phyloP scores from a whole-genome alignment of 2,113 vertebrate genomes.

The Poecile atricapillus region DNA sequence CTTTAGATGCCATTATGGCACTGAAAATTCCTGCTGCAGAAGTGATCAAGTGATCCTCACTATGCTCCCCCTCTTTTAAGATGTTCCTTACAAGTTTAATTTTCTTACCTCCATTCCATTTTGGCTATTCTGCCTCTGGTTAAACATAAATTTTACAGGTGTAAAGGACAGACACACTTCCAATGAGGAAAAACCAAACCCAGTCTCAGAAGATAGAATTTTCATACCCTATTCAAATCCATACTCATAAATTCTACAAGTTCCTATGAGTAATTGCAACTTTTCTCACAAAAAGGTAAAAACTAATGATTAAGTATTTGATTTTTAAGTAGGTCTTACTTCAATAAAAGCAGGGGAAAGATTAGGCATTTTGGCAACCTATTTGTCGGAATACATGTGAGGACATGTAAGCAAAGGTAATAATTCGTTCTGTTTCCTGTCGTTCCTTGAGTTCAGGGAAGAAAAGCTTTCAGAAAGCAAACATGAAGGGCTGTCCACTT shows the following conservation, averaged over 20 bases:
- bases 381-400: neutral
- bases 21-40: neutral
- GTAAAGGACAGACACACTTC: neutral
- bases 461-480: neutral
- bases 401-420: neutral
- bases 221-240: neutral
- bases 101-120: neutral
- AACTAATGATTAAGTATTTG: neutral
- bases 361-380: neutral
- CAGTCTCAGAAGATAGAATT: neutral
- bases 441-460: rapidly evolving
- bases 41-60: neutral
- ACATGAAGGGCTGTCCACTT: rapidly evolving
- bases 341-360: neutral
- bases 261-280: neutral
- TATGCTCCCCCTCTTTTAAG: neutral
- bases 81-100: neutral
- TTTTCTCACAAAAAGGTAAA: neutral
- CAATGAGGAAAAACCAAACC: neutral
- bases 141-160: neutral
- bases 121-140: neutral
- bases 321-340: neutral
- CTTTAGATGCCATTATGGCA: neutral
- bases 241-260: neutral
- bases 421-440: neutral